phyloP scores from a whole-genome alignment of 2,797 vertebrate genomes.

The Darevskia mixta region DNA sequence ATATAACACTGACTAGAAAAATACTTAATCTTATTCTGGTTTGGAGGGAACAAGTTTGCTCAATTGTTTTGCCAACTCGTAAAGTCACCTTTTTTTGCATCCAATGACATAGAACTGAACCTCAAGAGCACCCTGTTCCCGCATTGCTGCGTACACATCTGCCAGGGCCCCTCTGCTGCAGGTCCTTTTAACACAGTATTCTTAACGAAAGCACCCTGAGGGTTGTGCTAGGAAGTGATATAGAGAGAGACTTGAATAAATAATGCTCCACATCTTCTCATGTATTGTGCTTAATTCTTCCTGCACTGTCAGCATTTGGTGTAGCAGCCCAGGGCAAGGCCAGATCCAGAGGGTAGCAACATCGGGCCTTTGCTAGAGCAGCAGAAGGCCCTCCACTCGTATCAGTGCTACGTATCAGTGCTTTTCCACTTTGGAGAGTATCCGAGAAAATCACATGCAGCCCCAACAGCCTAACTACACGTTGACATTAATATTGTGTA shows the following conservation, averaged over 20 bases:
- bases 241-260: not conserved
- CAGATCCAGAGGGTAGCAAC: not conserved
- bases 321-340: not conserved
- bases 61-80: not conserved
- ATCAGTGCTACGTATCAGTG: not conserved
- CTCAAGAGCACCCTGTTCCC: not conserved
- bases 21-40: not conserved
- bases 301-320: not conserved
- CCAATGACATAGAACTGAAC: too few species aligned
- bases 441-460: not conserved
- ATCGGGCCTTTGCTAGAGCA: not conserved
- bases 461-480: not conserved
- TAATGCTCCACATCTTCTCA: not conserved
- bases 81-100: not conserved
- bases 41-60: not conserved
- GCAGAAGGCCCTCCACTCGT: not conserved
- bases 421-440: not conserved
- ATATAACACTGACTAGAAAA: not conserved
- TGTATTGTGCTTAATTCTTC: not conserved
- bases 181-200: not conserved
- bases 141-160: not conserved
- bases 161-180: too few species aligned
- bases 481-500: too few species aligned
- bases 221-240: not conserved
- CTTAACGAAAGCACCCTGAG: not conserved